Base-by-base conservation (phyloP, 2,797 vertebrate genomes). In the Aselliscus stoliczkanus region DNA sequence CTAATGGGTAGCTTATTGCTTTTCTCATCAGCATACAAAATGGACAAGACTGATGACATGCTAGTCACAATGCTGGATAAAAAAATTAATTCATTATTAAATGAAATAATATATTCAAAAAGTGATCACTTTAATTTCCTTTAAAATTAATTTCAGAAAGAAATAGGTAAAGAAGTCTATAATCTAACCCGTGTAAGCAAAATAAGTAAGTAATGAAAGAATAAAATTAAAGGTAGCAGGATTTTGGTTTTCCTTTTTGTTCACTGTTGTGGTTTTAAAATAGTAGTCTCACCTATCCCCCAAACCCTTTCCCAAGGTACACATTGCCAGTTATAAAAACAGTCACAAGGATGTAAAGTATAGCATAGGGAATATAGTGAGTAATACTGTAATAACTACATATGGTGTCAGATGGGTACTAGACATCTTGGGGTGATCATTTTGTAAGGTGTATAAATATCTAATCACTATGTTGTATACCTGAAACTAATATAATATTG, bases 261-360 rank as follows among this genome's bases (percentile, higher is more conserved):
- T 27, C 72, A 34, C 90, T 72, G 6, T 69, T 88, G 75, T 84
- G 86, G 62, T 97, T 94, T 84, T 87, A 96, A 96, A 94, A 56
- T 67, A 70, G 50, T 72, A 73, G 92, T 95, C 95, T 94, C 81
- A 90, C 4, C 31, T 9, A 8, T 50, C 44, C 44, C 9, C 47
- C 44, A 50, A 47, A 1, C 29, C 29, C 29, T 10, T 18, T n/a
- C 20, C 27, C 29, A 18, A 75, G 27, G 72, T 50, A 75, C 29
- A 75, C 31, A 50, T 50, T n/a, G 44, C 29, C 29, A 50, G 72
- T n/a, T n/a, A 50, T 50, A 75, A 50, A 47, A 73, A 50, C 72
- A 50, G 72, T 75, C 29, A 12, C 1, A 4, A 17, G 44, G 29
- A 31, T 73, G 42, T 50, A 50, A 75, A 50, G 17, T 75, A 75